A percentile compares a stretch with the other conserved stretches of the same genome.
Evolutionary conservation across 2,888 invertebrate species (phyloP).

Genomic region (Galerucella calmariensis): DNA sequence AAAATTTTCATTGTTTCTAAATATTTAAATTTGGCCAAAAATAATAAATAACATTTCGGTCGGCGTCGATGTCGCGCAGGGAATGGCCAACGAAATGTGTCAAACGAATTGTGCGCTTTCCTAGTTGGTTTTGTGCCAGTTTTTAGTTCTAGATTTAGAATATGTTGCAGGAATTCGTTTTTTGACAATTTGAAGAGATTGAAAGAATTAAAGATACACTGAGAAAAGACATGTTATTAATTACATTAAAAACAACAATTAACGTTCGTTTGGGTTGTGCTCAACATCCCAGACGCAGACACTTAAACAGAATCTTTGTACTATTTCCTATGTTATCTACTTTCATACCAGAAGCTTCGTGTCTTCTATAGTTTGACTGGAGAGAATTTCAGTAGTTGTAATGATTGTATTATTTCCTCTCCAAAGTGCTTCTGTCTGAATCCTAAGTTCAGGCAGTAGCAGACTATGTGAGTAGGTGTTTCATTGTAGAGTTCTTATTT

Average conservation of each 20-base stretch:
- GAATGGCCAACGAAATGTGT: slow-evolving; percentile 9
- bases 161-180: not conserved
- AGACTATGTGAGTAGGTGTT: no score
- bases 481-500: no score
- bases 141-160: slow-evolving; percentile 20
- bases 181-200: not conserved
- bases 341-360: no score
- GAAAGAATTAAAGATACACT: not conserved
- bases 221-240: not conserved
- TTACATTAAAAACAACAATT: not conserved
- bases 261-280: no score
- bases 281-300: no score
- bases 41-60: slow-evolving; percentile 8
- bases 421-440: no score
- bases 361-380: no score
- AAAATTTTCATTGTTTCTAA: slow-evolving; percentile 13
- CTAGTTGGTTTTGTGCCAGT: slow-evolving; percentile 25
- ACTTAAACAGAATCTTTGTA: no score
- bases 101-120: slow-evolving; percentile 16
- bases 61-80: not conserved
- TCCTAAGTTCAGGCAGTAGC: no score
- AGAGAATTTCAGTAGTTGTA: no score
- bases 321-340: no score
- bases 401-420: no score
- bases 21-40: not conserved